Conservation (phyloP, 2,888 invertebrate species). For the Drosophila setosimentum region DNA sequence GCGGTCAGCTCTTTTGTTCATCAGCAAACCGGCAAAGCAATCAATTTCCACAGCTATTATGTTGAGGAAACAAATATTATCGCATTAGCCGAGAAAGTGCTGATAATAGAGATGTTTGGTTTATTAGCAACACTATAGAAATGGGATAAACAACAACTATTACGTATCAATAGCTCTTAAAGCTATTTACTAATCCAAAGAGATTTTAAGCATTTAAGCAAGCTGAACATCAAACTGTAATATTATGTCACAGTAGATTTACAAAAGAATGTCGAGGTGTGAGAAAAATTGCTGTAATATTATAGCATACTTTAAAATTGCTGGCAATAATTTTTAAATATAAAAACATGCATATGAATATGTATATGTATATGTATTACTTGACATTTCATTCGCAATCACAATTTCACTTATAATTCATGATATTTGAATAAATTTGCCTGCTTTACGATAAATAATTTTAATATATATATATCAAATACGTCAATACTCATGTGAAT, state of each 20-base stretch:
- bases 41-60: conserved; percentile 32
- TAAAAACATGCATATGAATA: neutral
- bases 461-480: conserved; percentile 26
- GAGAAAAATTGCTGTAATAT: too few relatives aligned
- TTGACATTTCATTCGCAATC: conserved; percentile 1
- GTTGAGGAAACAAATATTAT: conserved; percentile 23
- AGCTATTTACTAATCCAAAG: neutral
- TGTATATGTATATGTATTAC: neutral
- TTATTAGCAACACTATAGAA: neutral
- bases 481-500: conserved; percentile 57
- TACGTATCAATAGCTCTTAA: neutral
- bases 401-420: conserved; percentile 16
- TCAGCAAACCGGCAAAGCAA: conserved; percentile 32
- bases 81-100: conserved; percentile 9
- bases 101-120: conserved; percentile 9
- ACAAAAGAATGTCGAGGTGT: too few relatives aligned
- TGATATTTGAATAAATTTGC: conserved; percentile 19
- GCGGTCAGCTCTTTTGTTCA: conserved; percentile 43
- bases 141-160: too few relatives aligned
- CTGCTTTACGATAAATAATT: conserved; percentile 6
- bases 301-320: neutral
- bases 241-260: neutral
- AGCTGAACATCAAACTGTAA: too few relatives aligned
- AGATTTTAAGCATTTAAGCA: neutral
- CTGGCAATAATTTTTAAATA: neutral